phyloP scores from a whole-genome alignment of 2,797 vertebrate species.

The Gymnothorax javanicus region DNA sequence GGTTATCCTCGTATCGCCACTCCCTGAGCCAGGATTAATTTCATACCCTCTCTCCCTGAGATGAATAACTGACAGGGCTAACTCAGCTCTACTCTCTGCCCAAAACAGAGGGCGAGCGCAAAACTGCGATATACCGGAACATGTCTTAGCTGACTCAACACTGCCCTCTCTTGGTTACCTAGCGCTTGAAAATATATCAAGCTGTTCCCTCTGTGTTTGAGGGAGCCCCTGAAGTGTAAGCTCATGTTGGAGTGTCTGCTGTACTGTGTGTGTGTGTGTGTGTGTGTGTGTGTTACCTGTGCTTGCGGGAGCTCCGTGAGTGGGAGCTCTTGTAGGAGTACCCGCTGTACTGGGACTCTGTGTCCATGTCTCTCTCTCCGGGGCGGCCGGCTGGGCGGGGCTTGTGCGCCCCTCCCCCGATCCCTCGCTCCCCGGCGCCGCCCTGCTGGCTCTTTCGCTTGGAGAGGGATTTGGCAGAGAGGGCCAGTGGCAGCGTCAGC shows the following conservation, averaged over 20 bases:
- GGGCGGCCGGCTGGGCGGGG: slow-evolving; percentile 65
- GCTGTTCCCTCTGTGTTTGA: too few relatives aligned
- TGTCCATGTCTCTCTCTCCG: slow-evolving; percentile 85
- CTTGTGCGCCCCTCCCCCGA: slow-evolving; percentile 64
- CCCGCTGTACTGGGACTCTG: slow-evolving; percentile 91
- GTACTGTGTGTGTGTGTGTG: neutral
- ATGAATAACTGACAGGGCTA: too few relatives aligned
- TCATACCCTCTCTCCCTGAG: too few relatives aligned
- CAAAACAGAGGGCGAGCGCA: neutral
- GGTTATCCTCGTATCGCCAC: neutral
- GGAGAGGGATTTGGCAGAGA: slow-evolving; percentile 78
- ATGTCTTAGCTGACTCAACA: neutral
- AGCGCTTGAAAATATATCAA: neutral
- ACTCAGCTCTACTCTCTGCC: neutral
- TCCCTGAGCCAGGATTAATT: too few relatives aligned
- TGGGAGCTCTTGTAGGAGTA: slow-evolving; percentile 93
- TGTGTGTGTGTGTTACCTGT: slow-evolving; percentile 73
- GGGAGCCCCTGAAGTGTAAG: neutral
- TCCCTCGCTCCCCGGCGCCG: slow-evolving; percentile 58
- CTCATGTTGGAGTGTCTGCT: neutral
- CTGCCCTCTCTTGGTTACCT: neutral
- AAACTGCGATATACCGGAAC: neutral
- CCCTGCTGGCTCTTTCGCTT: slow-evolving; percentile 85
- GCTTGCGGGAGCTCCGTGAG: slow-evolving; percentile 86
- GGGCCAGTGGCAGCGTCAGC: slow-evolving; percentile 88